A percentile compares a stretch with the other conserved stretches of the same genome.
Conservation (phyloP, 2,888 invertebrate species). For the Gryllus longicercus region DNA sequence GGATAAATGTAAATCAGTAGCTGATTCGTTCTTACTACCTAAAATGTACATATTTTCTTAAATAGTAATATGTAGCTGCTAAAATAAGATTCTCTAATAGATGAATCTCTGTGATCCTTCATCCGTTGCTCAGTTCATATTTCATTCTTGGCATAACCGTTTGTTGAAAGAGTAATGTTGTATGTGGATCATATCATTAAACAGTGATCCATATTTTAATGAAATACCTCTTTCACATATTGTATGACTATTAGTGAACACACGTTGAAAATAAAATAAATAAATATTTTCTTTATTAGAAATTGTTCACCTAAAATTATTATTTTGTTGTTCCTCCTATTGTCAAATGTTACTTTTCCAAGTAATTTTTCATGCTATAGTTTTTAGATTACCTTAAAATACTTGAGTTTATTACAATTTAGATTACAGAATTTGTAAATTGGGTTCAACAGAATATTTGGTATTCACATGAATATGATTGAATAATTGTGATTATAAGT, state of each 20-base stretch:
- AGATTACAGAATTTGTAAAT: no score
- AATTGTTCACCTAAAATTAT: neutral
- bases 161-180: constrained; percentile 6
- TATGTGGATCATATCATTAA: neutral
- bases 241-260: neutral
- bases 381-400: no score
- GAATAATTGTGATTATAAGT: no score
- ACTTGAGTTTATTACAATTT: no score
- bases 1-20: neutral
- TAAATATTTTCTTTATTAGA: constrained; percentile 25
- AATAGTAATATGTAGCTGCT: neutral
- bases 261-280: constrained; percentile 21
- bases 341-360: no score
- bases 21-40: neutral
- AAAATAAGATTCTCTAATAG: constrained; percentile 11
- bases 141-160: constrained; percentile 9
- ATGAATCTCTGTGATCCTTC: constrained; percentile 2
- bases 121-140: constrained; percentile 17
- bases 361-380: no score
- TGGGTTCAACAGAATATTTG: no score
- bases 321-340: no score
- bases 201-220: constrained; percentile 7
- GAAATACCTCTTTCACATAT: constrained; percentile 6
- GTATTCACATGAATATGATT: no score
- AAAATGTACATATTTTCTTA: constrained; percentile 17